Base-by-base conservation (phyloP, 2,797 vertebrate species). In the Hafferia zeledoni region DNA sequence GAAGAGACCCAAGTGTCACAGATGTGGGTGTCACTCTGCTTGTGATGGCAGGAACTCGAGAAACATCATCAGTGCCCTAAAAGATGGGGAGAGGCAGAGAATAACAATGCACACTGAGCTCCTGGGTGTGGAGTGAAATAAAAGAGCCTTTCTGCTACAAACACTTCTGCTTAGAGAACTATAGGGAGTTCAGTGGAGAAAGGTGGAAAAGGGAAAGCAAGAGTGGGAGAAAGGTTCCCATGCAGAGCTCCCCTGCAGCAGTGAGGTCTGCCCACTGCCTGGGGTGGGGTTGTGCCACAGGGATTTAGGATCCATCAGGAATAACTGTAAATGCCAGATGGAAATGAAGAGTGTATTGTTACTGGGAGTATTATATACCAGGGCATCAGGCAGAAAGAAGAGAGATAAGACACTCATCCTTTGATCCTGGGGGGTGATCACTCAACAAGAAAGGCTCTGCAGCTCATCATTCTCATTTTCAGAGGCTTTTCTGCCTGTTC, bases 371-470 rank as follows among this genome's bases (percentile, higher is more conserved):
- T 90, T 95, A 84, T 60, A 19, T 70, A 77, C 46, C 72, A 57
- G 60, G 63, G 52, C 50, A 88, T 81, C 63, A 71, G 4, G 57
- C 65, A 93, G 74, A 82, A 94, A 86, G 75, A 80, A 65, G 35
- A 82, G 61, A 82, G 87, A 64, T 60, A 31, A 89, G 94, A 90
- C 67, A 56, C 11, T 87, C 50, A 3, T 84, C 70, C 93, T 91
- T 91, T 95, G 89, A 82, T 93, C 89, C 63, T 88, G 49, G 63
- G 89, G 74, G 80, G 87, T 87, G 77, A 56, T 76, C 77, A 79
- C 70, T 91, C 50, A 55, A 78, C 60, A 59, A 43, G 87, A 69
- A 87, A 77, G 27, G 47, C 90, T 84, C 52, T 83, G 33, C 44
- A 70, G 52, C 79, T 91, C 52, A 30, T 90, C 4, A 63, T 94